These are phyloP conservation scores for Hyperoodon ampullatus DNA, from an alignment of 2,113 vertebrate species.

Conservation along the genomic window DNA sequence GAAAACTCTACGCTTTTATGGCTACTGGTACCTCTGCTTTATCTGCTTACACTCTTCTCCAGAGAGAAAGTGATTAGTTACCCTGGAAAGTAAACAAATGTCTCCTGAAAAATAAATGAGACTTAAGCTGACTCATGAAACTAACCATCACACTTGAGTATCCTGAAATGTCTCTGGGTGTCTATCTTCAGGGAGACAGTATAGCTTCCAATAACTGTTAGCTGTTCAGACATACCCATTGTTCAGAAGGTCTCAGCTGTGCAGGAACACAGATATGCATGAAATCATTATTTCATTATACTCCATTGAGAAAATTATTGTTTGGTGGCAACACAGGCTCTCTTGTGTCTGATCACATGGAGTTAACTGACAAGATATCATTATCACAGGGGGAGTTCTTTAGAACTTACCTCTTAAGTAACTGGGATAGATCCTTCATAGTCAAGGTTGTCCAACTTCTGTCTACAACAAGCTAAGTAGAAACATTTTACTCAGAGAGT, in stretches of 20 bases:
- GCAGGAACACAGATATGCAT: not conserved
- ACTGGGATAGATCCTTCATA: not conserved
- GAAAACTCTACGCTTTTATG: not conserved
- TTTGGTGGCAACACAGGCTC: not conserved
- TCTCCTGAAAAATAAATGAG: not conserved
- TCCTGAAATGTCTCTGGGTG: not conserved
- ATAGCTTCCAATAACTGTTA: not conserved
- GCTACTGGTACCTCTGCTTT: not conserved
- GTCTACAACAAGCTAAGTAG: not conserved
- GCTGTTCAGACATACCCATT: not conserved
- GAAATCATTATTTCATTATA: not conserved
- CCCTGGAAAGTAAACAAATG: not conserved
- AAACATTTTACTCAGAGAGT: not conserved
- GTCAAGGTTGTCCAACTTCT: not conserved
- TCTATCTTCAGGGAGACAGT: not conserved
- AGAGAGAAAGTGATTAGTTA: not conserved
- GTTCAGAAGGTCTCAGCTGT: not conserved
- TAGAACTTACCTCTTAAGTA: not conserved
- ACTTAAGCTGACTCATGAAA: not conserved
- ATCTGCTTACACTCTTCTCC: not conserved
- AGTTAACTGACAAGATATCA: not conserved
- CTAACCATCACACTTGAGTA: not conserved
- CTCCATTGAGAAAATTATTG: not conserved
- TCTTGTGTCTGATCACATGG: not conserved
- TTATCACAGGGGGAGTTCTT: not conserved